These are phyloP conservation scores for Aphidoletes aphidimyza DNA, from an alignment of 2,888 invertebrate genomes.

Conservation along the genomic window DNA sequence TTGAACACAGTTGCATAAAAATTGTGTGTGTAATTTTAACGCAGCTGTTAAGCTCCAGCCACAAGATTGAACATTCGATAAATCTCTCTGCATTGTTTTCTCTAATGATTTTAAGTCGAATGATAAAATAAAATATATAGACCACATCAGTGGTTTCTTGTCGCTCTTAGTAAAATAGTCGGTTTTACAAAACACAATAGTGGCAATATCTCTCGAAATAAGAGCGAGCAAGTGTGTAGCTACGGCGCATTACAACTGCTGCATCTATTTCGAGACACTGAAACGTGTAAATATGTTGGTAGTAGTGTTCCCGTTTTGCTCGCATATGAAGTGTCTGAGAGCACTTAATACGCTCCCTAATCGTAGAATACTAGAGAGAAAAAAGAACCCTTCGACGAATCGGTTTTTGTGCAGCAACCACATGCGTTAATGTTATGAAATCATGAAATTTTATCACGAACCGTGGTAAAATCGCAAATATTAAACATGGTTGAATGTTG, in stretches of 20 bases:
- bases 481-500: background rate
- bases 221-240: too few relatives aligned
- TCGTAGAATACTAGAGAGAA: background rate
- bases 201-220: too few relatives aligned
- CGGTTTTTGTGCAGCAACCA: background rate
- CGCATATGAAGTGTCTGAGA: background rate
- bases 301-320: background rate
- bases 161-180: too few relatives aligned
- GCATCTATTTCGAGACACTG: background rate
- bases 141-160: background rate
- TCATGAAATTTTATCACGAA: constrained; percentile 39
- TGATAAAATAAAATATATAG: constrained; percentile 39
- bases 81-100: constrained; percentile 23
- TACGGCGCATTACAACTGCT: background rate
- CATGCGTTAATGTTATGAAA: constrained; percentile 26
- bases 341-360: background rate
- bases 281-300: background rate
- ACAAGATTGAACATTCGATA: constrained; percentile 29
- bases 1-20: background rate
- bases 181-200: too few relatives aligned
- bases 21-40: background rate
- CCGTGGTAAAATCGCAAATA: constrained; percentile 2
- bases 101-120: constrained; percentile 53
- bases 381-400: background rate
- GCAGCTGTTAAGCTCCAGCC: constrained; percentile 15